Percentiles rank a stretch among this genome's conserved stretches.
Evolutionary conservation across 2,113 vertebrate genomes (phyloP).

Genomic region (Uropsilus gracilis): DNA sequence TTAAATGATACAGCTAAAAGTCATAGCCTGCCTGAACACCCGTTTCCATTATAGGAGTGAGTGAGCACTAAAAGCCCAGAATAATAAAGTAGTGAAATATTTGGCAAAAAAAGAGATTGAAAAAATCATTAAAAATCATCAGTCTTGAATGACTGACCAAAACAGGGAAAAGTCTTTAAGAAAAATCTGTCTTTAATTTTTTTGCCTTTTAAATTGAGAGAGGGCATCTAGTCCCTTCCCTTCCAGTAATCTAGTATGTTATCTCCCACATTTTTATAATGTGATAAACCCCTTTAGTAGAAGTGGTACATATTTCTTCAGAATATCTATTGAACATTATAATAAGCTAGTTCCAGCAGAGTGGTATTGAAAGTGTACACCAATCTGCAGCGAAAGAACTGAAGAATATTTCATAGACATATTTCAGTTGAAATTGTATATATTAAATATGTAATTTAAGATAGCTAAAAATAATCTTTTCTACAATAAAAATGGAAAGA

Average conservation of each 20-base stretch:
- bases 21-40: not conserved
- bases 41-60: conserved; percentile 33
- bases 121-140: conserved; percentile 51
- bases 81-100: conserved; percentile 20
- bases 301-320: not conserved
- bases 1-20: conserved; percentile 76
- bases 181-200: not conserved
- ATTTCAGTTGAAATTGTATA: not conserved
- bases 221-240: not conserved
- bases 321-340: not conserved
- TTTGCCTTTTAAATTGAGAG: not conserved
- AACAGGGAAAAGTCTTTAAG: not conserved
- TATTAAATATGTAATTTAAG: not conserved
- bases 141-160: not conserved
- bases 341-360: not conserved
- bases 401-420: not conserved
- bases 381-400: not conserved
- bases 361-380: not conserved
- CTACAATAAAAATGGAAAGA: not conserved
- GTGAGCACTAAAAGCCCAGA: not conserved
- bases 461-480: not conserved
- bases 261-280: not conserved
- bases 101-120: conserved; percentile 26
- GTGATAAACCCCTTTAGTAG: not conserved
- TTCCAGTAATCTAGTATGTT: not conserved